phyloP scores from a whole-genome alignment of 2,113 vertebrate genomes.

The Elephantulus edwardii region DNA sequence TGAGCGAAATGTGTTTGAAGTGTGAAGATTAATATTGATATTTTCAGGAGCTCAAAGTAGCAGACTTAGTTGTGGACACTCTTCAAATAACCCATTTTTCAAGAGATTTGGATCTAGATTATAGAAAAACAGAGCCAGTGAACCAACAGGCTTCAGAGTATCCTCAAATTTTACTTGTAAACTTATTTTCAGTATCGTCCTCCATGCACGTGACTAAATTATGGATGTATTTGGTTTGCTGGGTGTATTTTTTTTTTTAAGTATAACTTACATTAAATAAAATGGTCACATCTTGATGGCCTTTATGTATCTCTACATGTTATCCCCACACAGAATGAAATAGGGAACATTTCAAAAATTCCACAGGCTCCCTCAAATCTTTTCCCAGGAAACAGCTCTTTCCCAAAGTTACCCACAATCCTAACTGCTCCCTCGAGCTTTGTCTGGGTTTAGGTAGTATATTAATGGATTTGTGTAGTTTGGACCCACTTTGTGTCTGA shows the following conservation, averaged over 20 bases:
- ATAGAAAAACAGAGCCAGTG: neutral
- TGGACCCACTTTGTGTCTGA: neutral
- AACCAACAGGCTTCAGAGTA: neutral
- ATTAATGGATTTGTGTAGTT: neutral
- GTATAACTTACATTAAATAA: neutral
- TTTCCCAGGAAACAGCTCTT: neutral
- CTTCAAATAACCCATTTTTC: neutral
- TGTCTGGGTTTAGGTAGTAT: neutral
- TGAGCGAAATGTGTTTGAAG: neutral
- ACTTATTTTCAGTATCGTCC: neutral
- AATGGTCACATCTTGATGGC: neutral
- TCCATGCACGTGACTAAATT: neutral
- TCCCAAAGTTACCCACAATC: neutral
- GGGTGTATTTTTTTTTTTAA: neutral
- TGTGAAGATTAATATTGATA: neutral
- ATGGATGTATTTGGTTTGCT: neutral
- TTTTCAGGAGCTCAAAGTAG: slow-evolving; percentile 5
- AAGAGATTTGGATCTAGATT: neutral
- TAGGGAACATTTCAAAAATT: neutral
- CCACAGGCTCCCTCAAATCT: neutral
- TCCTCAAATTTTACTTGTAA: neutral
- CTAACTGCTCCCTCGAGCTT: neutral
- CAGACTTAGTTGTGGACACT: neutral
- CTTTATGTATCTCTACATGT: neutral
- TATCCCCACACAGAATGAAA: neutral